Evolutionary conservation across 2,888 invertebrate genomes (phyloP), one percentile per base, ranked within the genome.

Genomic region (Criorhina ranunculi): DNA sequence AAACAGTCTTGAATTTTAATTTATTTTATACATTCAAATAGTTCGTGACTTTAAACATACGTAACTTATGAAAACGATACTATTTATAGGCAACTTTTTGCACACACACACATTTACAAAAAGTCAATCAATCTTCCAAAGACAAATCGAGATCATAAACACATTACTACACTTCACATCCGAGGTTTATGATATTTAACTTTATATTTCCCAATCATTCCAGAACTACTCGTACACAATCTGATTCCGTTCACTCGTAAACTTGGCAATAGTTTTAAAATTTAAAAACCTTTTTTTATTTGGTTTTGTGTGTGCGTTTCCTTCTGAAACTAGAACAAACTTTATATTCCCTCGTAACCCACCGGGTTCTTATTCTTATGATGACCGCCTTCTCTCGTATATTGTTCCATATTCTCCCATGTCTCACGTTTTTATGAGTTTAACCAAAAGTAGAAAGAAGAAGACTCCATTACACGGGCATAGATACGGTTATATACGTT

Each of bases 341-440:
- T 57, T 79, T 72, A 73, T 66, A 33, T 66, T 72, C 66, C 49
- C 17, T 51, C n/a, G 64, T 42, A 64, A 40, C 12, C 66, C 66
- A 64, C 24, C 51, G 9, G 35, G 55, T 80, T 81, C 70, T 73
- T 79, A 40, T 79, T 64, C 73, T 69, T 76, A 64, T 70, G 69
- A 81, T 69, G 79, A 69, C 79, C 79, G 53, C 66, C 24, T 46
- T 42, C 62, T 12, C 76, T 64, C 31, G 29, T 73, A 33, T 49
- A 37, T 62, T 69, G 51, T 64, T 73, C 64, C 62, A 73, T 78
- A 83, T 83, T 69, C 69, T 73, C 51, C 42, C 17, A 64, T 60
- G 35, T 64, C 83, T 67, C 62, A 75, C 69, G 49, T 79, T 69
- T 75, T 79, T 79, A 73, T 53, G 60, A 69, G 69, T 69, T 55